Conservation (phyloP, 2,113 vertebrate species). For the Gorilla gorilla region DNA sequence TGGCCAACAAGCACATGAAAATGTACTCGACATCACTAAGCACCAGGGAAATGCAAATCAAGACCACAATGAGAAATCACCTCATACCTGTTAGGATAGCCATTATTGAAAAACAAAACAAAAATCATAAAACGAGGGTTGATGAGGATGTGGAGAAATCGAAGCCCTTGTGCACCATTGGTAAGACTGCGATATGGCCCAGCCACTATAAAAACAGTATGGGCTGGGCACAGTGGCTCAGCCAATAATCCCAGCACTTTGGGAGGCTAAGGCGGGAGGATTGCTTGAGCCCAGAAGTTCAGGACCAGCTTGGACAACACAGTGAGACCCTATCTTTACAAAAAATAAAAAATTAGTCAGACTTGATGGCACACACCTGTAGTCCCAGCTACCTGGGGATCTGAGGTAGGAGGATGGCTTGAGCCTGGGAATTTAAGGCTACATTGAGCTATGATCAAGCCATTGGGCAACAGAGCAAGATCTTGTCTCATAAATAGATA, state of each 20-base stretch:
- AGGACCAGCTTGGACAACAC: not conserved
- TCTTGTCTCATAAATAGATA: not conserved
- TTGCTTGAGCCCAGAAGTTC: not conserved
- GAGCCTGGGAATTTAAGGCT: not conserved
- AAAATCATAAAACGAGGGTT: not conserved
- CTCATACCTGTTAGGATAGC: not conserved
- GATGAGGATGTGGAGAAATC: not conserved
- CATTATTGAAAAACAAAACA: not conserved
- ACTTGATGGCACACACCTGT: not conserved
- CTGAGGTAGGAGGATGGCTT: not conserved
- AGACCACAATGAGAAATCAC: not conserved
- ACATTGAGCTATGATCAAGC: not conserved
- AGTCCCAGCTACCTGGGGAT: not conserved
- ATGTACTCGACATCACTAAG: not conserved
- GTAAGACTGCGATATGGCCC: not conserved
- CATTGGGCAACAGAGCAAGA: not conserved
- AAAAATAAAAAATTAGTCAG: not conserved
- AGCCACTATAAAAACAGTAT: not conserved
- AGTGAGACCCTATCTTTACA: not conserved
- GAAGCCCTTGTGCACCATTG: not conserved
- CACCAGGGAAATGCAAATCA: not conserved
- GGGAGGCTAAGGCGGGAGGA: not conserved
- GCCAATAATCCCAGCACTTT: not conserved
- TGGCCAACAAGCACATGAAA: not conserved
- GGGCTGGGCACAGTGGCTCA: not conserved